phyloP scores from a whole-genome alignment of 2,113 vertebrate species.

The Miniopterus natalensis region DNA sequence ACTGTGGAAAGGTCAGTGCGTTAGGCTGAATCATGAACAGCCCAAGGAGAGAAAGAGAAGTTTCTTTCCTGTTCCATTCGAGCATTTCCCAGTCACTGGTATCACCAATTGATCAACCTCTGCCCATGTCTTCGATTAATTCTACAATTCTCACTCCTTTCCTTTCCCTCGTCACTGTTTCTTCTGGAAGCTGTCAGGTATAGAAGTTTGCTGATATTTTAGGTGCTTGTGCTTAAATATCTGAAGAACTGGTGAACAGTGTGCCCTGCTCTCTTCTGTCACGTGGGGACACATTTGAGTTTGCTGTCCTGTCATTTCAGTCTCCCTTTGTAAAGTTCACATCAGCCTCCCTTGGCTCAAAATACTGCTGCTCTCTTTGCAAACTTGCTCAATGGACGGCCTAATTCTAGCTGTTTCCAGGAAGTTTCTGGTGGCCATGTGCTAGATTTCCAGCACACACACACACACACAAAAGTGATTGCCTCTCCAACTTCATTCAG shows the following conservation, averaged over 20 bases:
- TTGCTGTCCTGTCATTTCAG: conserved; percentile 92
- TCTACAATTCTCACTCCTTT: conserved; percentile 89
- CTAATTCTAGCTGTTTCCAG: not conserved
- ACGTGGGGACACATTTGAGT: conserved; percentile 92
- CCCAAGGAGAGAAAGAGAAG: not conserved
- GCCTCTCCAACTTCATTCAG: not conserved
- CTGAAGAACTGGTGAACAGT: conserved; percentile 91
- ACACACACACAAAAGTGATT: too few relatives aligned
- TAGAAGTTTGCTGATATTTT: conserved; percentile 91
- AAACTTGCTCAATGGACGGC: not conserved
- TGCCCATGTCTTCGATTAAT: conserved; percentile 91
- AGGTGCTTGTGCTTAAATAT: conserved; percentile 93
- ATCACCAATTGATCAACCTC: conserved; percentile 91
- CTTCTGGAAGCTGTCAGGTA: conserved; percentile 93
- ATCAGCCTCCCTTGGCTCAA: not conserved
- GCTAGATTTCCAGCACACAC: not conserved
- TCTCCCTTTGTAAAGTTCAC: not conserved
- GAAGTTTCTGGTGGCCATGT: not conserved
- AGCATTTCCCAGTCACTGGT: conserved; percentile 92
- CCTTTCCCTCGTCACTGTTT: conserved; percentile 92
- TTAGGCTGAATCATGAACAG: not conserved
- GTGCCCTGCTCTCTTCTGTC: conserved; percentile 90
- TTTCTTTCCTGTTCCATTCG: conserved; percentile 92
- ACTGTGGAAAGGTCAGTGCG: not conserved
- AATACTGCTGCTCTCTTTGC: not conserved